Conservation (phyloP, 2,113 vertebrate genomes). For the Cromileptes altivelis region DNA sequence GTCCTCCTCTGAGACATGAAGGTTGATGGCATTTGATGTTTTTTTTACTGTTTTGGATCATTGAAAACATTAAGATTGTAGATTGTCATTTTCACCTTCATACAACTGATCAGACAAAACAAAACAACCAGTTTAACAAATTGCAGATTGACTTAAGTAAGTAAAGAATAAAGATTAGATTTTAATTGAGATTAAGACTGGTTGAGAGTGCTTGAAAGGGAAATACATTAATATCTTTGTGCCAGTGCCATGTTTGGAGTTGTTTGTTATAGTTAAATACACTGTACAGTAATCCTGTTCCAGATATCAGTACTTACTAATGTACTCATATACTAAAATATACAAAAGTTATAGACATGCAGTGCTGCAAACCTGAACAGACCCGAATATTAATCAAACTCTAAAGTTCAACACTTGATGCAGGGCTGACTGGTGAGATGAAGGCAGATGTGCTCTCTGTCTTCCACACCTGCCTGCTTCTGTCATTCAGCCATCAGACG, state of each 20-base stretch:
- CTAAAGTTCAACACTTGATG: constrained; percentile 38
- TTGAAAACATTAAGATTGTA: neutral
- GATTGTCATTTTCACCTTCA: neutral
- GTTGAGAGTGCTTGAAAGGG: neutral
- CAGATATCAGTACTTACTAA: neutral
- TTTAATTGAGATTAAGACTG: neutral
- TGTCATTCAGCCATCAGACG: constrained; percentile 67
- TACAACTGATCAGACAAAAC: neutral
- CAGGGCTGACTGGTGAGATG: constrained; percentile 24
- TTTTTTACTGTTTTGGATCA: constrained; percentile 6
- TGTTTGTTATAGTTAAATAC: neutral
- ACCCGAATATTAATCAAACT: constrained; percentile 26
- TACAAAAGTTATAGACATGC: neutral
- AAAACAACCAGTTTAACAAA: neutral
- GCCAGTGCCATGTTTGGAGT: neutral
- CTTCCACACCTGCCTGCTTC: constrained; percentile 78
- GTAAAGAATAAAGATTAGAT: neutral
- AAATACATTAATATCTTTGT: neutral
- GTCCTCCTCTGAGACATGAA: neutral
- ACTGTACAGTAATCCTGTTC: neutral
- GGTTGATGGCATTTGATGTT: neutral
- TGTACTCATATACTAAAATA: neutral
- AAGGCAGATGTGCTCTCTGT: constrained; percentile 61
- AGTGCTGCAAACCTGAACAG: neutral
- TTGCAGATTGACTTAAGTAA: neutral